phyloP scores from a whole-genome alignment of 2,888 invertebrate genomes.

The Pyrgus malvae region DNA sequence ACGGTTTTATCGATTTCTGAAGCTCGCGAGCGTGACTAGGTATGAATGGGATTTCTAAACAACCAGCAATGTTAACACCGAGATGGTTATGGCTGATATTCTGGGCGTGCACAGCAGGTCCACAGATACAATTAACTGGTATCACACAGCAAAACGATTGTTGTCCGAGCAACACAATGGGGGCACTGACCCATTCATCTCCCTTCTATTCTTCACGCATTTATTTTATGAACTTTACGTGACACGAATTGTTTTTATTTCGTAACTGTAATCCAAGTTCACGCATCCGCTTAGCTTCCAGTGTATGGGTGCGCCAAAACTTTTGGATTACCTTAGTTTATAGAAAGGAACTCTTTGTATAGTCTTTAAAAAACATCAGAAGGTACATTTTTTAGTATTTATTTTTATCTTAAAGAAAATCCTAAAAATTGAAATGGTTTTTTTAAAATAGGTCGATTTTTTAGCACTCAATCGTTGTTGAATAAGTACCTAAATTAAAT shows the following conservation, averaged over 20 bases:
- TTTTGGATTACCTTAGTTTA: no score
- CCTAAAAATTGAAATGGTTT: no score
- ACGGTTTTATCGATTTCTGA: slow-evolving; percentile 41
- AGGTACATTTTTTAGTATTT: no score
- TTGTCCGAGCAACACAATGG: slow-evolving; percentile 49
- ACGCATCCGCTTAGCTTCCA: no score
- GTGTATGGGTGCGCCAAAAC: no score
- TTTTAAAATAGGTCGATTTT: no score
- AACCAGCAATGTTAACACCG: slow-evolving; percentile 25
- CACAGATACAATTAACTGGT: slow-evolving; percentile 51
- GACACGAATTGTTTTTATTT: slow-evolving; percentile 16
- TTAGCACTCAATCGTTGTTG: no score
- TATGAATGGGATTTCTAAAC: slow-evolving; percentile 55
- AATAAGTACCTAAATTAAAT: no score
- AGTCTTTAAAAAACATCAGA: no score
- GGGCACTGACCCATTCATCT: slow-evolving; percentile 54
- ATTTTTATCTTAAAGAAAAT: no score
- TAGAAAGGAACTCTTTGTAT: no score
- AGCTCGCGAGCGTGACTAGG: slow-evolving; percentile 61
- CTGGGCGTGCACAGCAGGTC: slow-evolving; percentile 40
- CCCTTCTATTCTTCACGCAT: slow-evolving; percentile 29
- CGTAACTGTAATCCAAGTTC: slow-evolving; percentile 3
- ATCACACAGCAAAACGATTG: slow-evolving; percentile 43
- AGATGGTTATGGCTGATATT: slow-evolving; percentile 51
- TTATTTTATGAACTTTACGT: slow-evolving; percentile 22